These are phyloP conservation scores for Scaptomyza caliginosa DNA, from an alignment of 2,888 invertebrate genomes.

Conservation along the genomic window DNA sequence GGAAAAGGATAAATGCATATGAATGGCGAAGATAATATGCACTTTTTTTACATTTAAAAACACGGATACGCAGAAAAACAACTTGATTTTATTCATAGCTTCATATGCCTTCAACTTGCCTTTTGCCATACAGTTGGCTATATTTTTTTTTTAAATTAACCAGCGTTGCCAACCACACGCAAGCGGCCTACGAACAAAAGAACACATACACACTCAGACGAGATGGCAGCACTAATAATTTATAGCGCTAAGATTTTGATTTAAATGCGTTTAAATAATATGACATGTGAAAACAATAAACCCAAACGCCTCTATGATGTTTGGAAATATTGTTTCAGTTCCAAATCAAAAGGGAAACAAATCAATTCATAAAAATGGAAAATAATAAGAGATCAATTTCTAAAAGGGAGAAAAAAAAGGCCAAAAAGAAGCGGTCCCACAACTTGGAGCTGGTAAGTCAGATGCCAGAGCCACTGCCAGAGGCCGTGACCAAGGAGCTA, in stretches of 20 bases:
- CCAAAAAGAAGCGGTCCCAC: not conserved
- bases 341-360: not conserved
- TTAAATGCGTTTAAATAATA: not conserved
- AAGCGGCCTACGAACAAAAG: too few species aligned
- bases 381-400: not conserved
- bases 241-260: conserved; percentile 1
- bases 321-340: not conserved
- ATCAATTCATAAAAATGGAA: not conserved
- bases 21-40: too few species aligned
- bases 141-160: not conserved
- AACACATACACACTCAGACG: not conserved
- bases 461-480: not conserved
- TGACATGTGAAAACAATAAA: not conserved
- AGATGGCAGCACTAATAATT: not conserved
- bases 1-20: too few species aligned
- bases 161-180: not conserved
- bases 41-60: not conserved
- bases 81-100: too few species aligned
- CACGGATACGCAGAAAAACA: too few species aligned
- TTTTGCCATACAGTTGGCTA: not conserved
- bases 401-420: not conserved
- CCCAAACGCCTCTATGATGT: not conserved
- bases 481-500: not conserved
- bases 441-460: not conserved
- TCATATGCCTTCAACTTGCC: too few species aligned